phyloP scores from a whole-genome alignment of 2,888 invertebrate genomes.

The Sminthurinus aureus region DNA sequence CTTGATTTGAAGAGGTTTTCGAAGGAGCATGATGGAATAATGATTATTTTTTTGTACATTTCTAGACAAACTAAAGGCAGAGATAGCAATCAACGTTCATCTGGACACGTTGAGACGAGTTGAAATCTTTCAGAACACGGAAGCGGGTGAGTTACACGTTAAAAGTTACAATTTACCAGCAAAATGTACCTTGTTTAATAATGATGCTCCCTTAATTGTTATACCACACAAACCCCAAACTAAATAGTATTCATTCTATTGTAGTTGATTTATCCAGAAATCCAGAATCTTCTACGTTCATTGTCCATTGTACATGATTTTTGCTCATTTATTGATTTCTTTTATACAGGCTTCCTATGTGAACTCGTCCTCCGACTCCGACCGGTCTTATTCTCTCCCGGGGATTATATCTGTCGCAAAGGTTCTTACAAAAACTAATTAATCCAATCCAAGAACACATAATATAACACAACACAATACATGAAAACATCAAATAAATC shows the following conservation, averaged over 20 bases:
- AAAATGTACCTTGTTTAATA: too few species aligned
- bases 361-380: constrained; percentile 93
- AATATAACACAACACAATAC: too few species aligned
- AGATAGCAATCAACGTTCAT: constrained; percentile 99
- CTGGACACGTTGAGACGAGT: constrained; percentile 96
- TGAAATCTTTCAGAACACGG: constrained; percentile 99
- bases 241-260: too few species aligned
- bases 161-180: too few species aligned
- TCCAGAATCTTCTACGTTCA: too few species aligned
- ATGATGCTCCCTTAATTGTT: too few species aligned
- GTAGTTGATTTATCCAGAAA: too few species aligned
- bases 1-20: too few species aligned
- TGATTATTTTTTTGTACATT: neutral
- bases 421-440: constrained; percentile 68
- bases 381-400: constrained; percentile 96
- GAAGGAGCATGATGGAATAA: neutral
- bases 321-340: too few species aligned
- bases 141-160: constrained; percentile 71
- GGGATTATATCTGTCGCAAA: constrained; percentile 98
- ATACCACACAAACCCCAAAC: too few species aligned
- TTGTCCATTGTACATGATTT: too few species aligned
- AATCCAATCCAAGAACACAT: constrained; percentile 29
- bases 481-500: neutral
- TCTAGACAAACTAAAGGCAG: constrained; percentile 93
- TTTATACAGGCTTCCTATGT: constrained; percentile 79